Percentiles rank a stretch among this genome's conserved stretches.
Conservation (phyloP, 2,888 invertebrate species). For the Dasysyrphus tricinctus region DNA sequence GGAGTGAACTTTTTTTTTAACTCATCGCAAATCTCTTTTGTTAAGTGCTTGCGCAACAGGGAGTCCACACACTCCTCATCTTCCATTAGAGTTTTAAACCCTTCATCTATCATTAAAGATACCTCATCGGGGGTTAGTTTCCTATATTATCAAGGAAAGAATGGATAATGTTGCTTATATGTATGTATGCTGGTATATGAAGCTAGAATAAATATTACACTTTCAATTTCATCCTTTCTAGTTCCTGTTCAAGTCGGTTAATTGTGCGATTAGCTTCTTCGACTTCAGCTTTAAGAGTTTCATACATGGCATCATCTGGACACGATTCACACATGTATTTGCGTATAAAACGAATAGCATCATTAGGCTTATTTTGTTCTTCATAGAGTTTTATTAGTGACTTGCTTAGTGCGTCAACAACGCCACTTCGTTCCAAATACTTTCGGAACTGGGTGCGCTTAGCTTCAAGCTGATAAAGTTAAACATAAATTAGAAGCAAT, state of each 20-base stretch:
- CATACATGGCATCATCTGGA: constrained; percentile 82
- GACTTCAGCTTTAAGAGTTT: constrained; percentile 81
- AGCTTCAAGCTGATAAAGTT: constrained; percentile 80
- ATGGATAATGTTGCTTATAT: neutral
- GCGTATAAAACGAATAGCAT: constrained; percentile 82
- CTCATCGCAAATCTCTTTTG: constrained; percentile 84
- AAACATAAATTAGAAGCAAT: neutral
- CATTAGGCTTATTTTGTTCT: constrained; percentile 83
- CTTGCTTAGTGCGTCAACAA: constrained; percentile 82
- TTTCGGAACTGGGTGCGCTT: constrained; percentile 83
- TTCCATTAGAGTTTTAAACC: constrained; percentile 84
- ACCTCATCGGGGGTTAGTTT: constrained; percentile 82
- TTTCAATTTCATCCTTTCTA: constrained; percentile 79
- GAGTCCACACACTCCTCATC: constrained; percentile 84
- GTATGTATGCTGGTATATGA: neutral
- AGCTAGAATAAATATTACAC: constrained; percentile 77
- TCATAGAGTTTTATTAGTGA: constrained; percentile 83
- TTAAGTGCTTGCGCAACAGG: constrained; percentile 87
- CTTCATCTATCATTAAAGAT: constrained; percentile 84
- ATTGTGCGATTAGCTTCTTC: constrained; percentile 80
- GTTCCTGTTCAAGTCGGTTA: constrained; percentile 80
- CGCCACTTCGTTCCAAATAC: constrained; percentile 82
- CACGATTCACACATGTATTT: constrained; percentile 82
- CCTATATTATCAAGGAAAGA: constrained; percentile 69
- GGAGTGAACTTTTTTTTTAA: constrained; percentile 85